Base-by-base conservation (phyloP, 2,113 vertebrate species). In the Gorsachius goisagi region DNA sequence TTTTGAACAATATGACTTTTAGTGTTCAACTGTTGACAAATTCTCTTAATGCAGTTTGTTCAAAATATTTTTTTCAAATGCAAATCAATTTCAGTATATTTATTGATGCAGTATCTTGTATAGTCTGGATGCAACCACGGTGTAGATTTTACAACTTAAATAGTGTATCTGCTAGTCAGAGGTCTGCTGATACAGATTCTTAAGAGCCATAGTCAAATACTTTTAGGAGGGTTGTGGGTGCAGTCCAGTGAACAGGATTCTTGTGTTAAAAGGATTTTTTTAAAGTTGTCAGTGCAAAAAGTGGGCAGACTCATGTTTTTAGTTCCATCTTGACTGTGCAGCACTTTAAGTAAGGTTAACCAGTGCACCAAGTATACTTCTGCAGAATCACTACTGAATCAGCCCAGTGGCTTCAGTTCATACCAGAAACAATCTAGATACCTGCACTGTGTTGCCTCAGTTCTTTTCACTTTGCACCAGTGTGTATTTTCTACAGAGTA, bases 71-170 rank as follows among this genome's bases (percentile, higher is more conserved):
- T 96, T 96, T 78, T 85, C 5, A 96, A 74, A 87, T 93, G 68
- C 80, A 90, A n/a, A 74, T 96, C 77, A 64, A 19, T 94, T 97
- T 92, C 49, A 79, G 91, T 91, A 2, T 97, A 96, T 97, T 97
- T 97, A 90, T 93, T 92, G 88, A 87, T 85, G 76, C 19, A 79
- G 89, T 94, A 37, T 96, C 90, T 97, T 99, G 98, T 99, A 97
- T 99, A 99, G 98, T 99, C 98, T 99, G 97, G 98, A 97, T 98
- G 98, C 98, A 99, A 86, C 95, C 97, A 97, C 91, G 95, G 97
- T 98, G 98, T 97, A 98, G 97, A 89, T 97, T 98, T 98, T 97
- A 95, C 96, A 97, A 96, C 97, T 97, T 94, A 91, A 97, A 97
- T 88, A 97, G 96, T 81, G 79, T 95, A 94, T 96, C 91, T 98